Evolutionary conservation across 1,140 invertebrate genomes (phyloP), one percentile per base, ranked within the genome.

Genomic region (Bombus soroeensis): DNA sequence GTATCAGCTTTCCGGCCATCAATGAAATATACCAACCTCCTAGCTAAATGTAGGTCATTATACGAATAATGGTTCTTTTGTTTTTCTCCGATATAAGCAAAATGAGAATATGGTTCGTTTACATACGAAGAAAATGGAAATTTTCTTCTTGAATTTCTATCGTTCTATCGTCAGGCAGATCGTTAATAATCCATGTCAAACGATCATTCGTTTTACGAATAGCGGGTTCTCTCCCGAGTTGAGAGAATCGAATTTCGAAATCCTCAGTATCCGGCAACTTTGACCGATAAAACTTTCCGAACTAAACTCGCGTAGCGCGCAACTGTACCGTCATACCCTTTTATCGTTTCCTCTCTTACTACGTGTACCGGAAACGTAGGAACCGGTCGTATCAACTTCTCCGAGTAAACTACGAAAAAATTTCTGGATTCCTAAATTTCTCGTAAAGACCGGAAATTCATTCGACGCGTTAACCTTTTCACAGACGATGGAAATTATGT

Each of bases 1-100:
- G 83, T 85, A 80, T 73, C 76, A 80, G 76, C 68, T 85, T 85
- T 73, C 82, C 47, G 75, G 32, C 47, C 82, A 43, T 78, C 83
- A 53, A 80, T 85, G 68, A 85, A 80, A 78, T 28, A 32, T 57
- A n/a, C 15, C 82, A 68, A 71, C 75, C 72, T 85, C 41, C 53
- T 59, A 57, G 57, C 41, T 22, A 25, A 62, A 85, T 72, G n/a
- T 85, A n/a, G 83, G 68, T 72, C 68, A 39, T 53, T 43, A 22
- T 25, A 25, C 37, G 83, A 80, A 59, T 37, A 71, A 28, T 43
- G 25, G 32, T 85, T 15, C 25, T 64, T 22, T 59, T 62, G 34
- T 57, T 83, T 37, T 22, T 13, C 13, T 15, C 4, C 1, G 10
- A 32, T 3, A 12, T 22, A 25, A 34, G 10, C 2, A 32, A 13